Conservation (phyloP, 2,797 vertebrate species). For the Pseudopleuronectes americanus region DNA sequence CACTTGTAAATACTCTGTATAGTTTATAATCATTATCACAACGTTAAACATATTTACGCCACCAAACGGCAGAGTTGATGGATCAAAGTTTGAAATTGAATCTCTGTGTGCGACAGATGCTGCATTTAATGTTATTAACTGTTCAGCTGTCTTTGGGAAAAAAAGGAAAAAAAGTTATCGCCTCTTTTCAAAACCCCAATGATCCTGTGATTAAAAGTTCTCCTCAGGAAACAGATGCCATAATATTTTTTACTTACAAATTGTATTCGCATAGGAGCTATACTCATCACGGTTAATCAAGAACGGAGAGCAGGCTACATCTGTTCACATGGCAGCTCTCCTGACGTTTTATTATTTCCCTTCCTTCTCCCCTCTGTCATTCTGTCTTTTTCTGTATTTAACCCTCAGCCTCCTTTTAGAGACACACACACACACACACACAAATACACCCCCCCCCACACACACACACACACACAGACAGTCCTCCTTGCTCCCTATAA, state of each 20-base stretch:
- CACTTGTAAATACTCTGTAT: background rate
- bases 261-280: constrained; percentile 55
- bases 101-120: constrained; percentile 25
- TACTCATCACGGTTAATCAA: constrained; percentile 76
- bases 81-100: constrained; percentile 17
- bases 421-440: constrained; percentile 28
- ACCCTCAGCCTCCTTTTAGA: constrained; percentile 30
- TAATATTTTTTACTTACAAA: constrained; percentile 67
- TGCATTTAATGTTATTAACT: constrained; percentile 31
- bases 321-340: constrained; percentile 72
- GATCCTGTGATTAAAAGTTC: constrained; percentile 55
- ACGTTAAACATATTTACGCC: background rate
- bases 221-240: constrained; percentile 64
- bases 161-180: constrained; percentile 3
- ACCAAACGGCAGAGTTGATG: background rate
- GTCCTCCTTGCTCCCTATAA: constrained; percentile 52
- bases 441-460: constrained; percentile 20
- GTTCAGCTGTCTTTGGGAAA: constrained; percentile 40
- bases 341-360: constrained; percentile 70
- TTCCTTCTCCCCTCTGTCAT: constrained; percentile 58
- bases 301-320: constrained; percentile 72
- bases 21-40: background rate
- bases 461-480: constrained; percentile 26
- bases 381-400: constrained; percentile 46
- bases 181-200: constrained; percentile 39